Conservation (phyloP, 2,888 invertebrate species). For the Drosophila nr. perissopoda region DNA sequence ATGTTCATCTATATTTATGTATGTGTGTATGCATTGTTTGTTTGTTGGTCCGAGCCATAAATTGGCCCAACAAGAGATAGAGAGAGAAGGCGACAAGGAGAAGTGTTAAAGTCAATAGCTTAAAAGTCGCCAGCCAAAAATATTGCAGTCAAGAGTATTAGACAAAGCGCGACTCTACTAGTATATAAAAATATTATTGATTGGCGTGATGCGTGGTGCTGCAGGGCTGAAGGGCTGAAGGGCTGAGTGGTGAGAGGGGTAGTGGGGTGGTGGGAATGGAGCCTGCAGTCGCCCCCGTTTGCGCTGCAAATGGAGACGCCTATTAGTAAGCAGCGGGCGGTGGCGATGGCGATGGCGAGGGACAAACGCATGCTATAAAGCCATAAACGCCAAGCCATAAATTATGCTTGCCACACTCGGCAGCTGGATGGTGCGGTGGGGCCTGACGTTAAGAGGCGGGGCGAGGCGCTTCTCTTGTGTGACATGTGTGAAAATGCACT, state of each 20-base stretch:
- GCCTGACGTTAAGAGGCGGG: neutral
- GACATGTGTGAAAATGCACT: conserved; percentile 78
- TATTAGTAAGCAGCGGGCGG: conserved; percentile 49
- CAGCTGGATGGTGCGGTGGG: neutral
- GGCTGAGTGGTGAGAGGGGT: neutral
- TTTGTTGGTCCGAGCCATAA: conserved; percentile 25
- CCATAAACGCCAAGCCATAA: conserved; percentile 74
- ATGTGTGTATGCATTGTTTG: neutral
- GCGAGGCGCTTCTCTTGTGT: conserved; percentile 40
- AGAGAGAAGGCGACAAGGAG: neutral
- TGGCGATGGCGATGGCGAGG: conserved; percentile 19
- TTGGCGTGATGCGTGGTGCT: conserved; percentile 33
- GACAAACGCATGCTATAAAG: conserved; percentile 75
- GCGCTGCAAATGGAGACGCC: conserved; percentile 46
- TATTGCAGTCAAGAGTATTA: conserved; percentile 46
- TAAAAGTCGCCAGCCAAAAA: conserved; percentile 47
- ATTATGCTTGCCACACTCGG: conserved; percentile 64
- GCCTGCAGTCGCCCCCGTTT: neutral
- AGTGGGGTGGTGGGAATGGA: neutral
- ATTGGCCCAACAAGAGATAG: conserved; percentile 19
- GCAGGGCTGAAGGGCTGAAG: conserved; percentile 4
- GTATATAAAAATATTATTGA: conserved; percentile 65
- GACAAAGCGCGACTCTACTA: conserved; percentile 51
- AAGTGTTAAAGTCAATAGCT: conserved; percentile 11
- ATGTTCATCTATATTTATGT: neutral